Evolutionary conservation across 2,797 vertebrate species (phyloP).

Genomic region (Pipistrellus nathusii): DNA sequence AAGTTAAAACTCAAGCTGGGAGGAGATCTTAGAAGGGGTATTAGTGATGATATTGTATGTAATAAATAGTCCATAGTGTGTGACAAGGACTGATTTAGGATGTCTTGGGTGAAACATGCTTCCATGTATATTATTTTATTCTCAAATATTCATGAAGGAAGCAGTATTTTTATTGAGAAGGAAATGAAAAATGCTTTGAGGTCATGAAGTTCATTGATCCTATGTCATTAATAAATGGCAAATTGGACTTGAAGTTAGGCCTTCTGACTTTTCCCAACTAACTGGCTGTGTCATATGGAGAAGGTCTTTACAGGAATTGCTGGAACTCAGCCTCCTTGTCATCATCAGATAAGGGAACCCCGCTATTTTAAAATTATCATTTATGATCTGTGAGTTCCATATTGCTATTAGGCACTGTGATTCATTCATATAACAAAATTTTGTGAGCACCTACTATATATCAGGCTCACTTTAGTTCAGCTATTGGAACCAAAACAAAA

Average conservation of each 20-base stretch:
- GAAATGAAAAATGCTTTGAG: slow-evolving; percentile 31
- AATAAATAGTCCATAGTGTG: not conserved
- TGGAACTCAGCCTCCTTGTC: not conserved
- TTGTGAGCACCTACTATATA: not conserved
- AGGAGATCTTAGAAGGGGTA: not conserved
- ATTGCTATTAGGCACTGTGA: not conserved
- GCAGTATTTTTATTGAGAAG: not conserved
- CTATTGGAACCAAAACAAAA: not conserved
- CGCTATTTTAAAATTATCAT: not conserved
- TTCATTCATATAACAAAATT: not conserved
- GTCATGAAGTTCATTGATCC: not conserved
- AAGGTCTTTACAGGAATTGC: not conserved
- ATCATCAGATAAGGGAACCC: not conserved
- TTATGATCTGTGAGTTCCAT: not conserved
- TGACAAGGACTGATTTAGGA: not conserved
- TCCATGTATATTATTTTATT: slow-evolving; percentile 9
- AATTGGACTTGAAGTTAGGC: not conserved
- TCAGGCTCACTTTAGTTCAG: not conserved
- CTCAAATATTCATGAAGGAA: slow-evolving; percentile 15
- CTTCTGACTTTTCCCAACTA: not conserved
- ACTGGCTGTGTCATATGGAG: not conserved
- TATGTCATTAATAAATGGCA: not conserved
- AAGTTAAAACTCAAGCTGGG: slow-evolving; percentile 35
- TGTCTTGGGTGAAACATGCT: not conserved
- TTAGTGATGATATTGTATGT: not conserved